Conservation (phyloP, 2,113 vertebrate genomes). For the Podarcis cretensis region DNA sequence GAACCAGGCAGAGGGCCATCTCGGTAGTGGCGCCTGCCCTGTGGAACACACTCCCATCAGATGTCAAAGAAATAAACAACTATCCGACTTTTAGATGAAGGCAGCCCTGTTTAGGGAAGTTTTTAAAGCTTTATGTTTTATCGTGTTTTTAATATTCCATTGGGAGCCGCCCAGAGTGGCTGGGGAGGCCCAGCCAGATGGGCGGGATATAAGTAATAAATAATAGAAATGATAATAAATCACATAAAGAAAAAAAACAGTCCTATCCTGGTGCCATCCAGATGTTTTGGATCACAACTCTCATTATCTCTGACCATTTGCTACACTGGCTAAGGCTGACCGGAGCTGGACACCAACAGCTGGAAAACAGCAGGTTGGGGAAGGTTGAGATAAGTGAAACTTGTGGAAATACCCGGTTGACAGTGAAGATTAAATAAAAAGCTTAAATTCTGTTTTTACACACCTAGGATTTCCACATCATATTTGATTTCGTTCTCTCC, state of each 20-base stretch:
- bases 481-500: conserved; percentile 93
- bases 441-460: conserved; percentile 41
- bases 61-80: too few species aligned
- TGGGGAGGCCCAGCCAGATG: too few species aligned
- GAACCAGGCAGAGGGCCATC: too few species aligned
- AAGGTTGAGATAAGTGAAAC: neutral
- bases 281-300: neutral
- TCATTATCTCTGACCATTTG: neutral
- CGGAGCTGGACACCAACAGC: neutral
- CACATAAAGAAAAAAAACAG: neutral
- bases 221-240: neutral
- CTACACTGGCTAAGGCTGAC: neutral
- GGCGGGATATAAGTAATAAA: too few species aligned
- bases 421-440: neutral
- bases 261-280: neutral
- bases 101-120: too few species aligned
- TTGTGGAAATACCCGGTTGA: neutral
- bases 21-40: too few species aligned
- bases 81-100: too few species aligned
- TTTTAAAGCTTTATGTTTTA: too few species aligned
- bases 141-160: too few species aligned
- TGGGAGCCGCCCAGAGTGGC: too few species aligned
- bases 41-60: too few species aligned
- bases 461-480: conserved; percentile 90
- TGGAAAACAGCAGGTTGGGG: neutral